These are phyloP conservation scores for Cheilosia impressa DNA, from an alignment of 2,888 invertebrate species.

Conservation along the genomic window DNA sequence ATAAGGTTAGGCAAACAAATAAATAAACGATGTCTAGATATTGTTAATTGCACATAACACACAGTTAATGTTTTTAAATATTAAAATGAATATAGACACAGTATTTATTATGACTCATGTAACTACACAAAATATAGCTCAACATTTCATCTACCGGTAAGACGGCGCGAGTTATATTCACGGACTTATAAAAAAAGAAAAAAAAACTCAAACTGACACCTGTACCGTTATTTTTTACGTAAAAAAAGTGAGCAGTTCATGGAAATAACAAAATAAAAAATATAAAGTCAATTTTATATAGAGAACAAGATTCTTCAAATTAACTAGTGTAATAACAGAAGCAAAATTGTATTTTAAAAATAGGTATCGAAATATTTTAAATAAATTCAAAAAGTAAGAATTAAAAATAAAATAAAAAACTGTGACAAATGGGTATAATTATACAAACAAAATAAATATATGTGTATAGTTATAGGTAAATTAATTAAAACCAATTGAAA, in stretches of 20 bases:
- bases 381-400: slow-evolving; percentile 23
- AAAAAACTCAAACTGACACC: slow-evolving; percentile 29
- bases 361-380: slow-evolving; percentile 52
- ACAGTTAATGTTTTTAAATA: slow-evolving; percentile 70
- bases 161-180: slow-evolving; percentile 42
- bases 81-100: slow-evolving; percentile 51
- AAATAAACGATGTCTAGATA: slow-evolving; percentile 56
- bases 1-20: slow-evolving; percentile 59
- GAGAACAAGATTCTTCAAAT: slow-evolving; percentile 51
- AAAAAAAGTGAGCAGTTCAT: slow-evolving; percentile 27
- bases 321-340: slow-evolving; percentile 45
- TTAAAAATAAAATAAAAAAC: slow-evolving; percentile 20
- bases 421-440: slow-evolving; percentile 33
- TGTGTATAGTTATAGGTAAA: slow-evolving; percentile 54
- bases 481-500: slow-evolving; percentile 22
- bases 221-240: slow-evolving; percentile 39
- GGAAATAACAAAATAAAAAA: slow-evolving; percentile 54
- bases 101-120: slow-evolving; percentile 39
- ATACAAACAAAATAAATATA: slow-evolving; percentile 20
- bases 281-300: slow-evolving; percentile 75
- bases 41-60: slow-evolving; percentile 69
- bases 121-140: slow-evolving; percentile 41
- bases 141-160: slow-evolving; percentile 18
- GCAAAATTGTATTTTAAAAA: slow-evolving; percentile 24
- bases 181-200: slow-evolving; percentile 32